Evolutionary conservation across 2,113 vertebrate genomes (phyloP).

Genomic region (Morone chrysops): DNA sequence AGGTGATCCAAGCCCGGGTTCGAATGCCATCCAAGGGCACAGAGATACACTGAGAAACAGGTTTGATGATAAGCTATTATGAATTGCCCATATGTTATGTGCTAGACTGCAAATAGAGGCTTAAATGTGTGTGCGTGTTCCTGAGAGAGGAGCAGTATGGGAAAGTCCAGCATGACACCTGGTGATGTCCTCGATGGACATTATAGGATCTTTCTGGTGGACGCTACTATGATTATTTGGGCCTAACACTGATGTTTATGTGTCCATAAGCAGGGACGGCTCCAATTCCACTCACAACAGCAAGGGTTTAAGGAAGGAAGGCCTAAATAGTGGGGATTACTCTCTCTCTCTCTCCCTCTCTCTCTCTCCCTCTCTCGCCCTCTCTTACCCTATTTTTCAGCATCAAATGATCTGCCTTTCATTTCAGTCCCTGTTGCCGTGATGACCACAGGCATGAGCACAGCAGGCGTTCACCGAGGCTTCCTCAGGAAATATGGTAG

Average conservation of each 20-base stretch:
- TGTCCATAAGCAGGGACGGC: slow-evolving; percentile 17
- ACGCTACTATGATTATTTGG: slow-evolving; percentile 62
- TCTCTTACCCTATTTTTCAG: slow-evolving; percentile 61
- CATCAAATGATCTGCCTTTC: slow-evolving; percentile 46
- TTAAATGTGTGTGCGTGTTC: slow-evolving; percentile 1
- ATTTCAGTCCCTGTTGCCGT: slow-evolving; percentile 51
- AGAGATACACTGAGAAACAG: background rate
- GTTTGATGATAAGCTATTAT: slow-evolving; percentile 28
- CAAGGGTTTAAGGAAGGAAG: slow-evolving; percentile 58
- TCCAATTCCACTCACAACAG: slow-evolving; percentile 60
- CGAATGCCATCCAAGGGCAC: slow-evolving; percentile 16
- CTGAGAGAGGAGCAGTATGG: background rate
- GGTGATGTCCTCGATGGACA: slow-evolving; percentile 17
- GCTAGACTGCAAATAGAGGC: background rate
- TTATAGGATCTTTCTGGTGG: slow-evolving; percentile 21
- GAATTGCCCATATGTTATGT: slow-evolving; percentile 13
- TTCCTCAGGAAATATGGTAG: slow-evolving; percentile 89
- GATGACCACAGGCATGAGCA: slow-evolving; percentile 78
- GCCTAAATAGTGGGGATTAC: slow-evolving; percentile 79
- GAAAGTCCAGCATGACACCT: slow-evolving; percentile 41
- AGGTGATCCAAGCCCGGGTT: slow-evolving; percentile 33
- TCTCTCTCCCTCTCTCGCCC: slow-evolving; percentile 18
- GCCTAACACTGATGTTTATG: slow-evolving; percentile 46
- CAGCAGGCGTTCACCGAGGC: slow-evolving; percentile 82
- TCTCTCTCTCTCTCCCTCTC: slow-evolving; percentile 63